A percentile compares a stretch with the other conserved stretches of the same genome.
These are phyloP conservation scores for Zaprionus lineosus DNA, from an alignment of 2,888 invertebrate genomes.

Conservation along the genomic window DNA sequence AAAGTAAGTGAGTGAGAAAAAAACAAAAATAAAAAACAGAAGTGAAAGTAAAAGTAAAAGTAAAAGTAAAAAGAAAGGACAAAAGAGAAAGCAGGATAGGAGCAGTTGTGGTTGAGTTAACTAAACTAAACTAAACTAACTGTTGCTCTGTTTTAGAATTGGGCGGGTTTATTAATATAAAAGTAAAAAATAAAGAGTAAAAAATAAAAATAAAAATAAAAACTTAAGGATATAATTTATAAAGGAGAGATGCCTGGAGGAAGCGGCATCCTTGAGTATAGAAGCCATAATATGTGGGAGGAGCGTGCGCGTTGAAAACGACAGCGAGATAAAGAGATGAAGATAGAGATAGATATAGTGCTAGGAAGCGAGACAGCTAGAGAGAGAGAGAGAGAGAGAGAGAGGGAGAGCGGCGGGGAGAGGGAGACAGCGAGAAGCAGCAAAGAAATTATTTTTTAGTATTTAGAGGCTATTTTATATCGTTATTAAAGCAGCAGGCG, in stretches of 20 bases:
- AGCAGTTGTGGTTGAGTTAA: slow-evolving; percentile 60
- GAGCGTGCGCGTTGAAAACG: slow-evolving; percentile 69
- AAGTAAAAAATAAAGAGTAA: slow-evolving; percentile 30
- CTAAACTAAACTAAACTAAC: too few relatives aligned
- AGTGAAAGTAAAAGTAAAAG: too few relatives aligned
- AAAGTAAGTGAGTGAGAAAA: neutral
- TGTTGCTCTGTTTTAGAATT: slow-evolving; percentile 40
- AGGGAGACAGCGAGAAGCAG: slow-evolving; percentile 15
- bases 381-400: slow-evolving; percentile 2
- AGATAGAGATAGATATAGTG: neutral
- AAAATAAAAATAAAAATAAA: slow-evolving; percentile 12
- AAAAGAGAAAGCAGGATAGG: slow-evolving; percentile 10
- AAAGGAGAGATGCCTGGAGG: slow-evolving; percentile 20
- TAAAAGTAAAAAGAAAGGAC: slow-evolving; percentile 1
- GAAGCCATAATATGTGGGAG: slow-evolving; percentile 45
- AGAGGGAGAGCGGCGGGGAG: slow-evolving; percentile 30
- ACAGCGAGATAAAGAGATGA: slow-evolving; percentile 20
- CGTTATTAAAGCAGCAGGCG: slow-evolving; percentile 68
- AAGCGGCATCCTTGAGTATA: slow-evolving; percentile 25
- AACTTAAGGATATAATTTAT: slow-evolving; percentile 7
- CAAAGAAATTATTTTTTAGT: slow-evolving; percentile 79
- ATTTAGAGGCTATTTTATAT: slow-evolving; percentile 82
- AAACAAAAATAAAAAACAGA: neutral
- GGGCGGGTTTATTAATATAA: slow-evolving; percentile 30
- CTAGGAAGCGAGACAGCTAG: slow-evolving; percentile 6